Evolutionary conservation across 1,140 invertebrate genomes (phyloP).

Genomic region (Wiebesia pumilae): DNA sequence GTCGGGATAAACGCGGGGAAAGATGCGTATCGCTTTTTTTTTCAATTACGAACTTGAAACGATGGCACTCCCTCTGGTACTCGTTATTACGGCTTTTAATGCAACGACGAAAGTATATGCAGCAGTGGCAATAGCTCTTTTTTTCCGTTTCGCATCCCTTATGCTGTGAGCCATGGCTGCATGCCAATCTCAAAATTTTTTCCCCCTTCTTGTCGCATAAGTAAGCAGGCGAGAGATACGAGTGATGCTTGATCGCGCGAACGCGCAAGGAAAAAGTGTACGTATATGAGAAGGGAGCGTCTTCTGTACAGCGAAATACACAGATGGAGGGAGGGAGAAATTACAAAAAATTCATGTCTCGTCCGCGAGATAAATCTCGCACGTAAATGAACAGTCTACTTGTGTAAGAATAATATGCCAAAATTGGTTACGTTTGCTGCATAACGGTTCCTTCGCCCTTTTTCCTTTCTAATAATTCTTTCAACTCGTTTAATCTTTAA

Average conservation of each 20-base stretch:
- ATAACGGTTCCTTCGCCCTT: background rate
- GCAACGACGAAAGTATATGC: background rate
- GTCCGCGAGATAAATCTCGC: slow-evolving; percentile 19
- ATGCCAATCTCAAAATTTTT: slow-evolving; percentile 62
- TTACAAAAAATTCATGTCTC: slow-evolving; percentile 43
- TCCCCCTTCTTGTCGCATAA: background rate
- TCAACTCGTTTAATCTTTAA: too few relatives aligned
- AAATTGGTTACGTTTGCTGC: slow-evolving; percentile 11
- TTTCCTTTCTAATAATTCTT: background rate
- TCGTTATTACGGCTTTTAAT: background rate
- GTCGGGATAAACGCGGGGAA: slow-evolving; percentile 50
- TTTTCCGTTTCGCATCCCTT: slow-evolving; percentile 66
- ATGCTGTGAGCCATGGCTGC: slow-evolving; percentile 59
- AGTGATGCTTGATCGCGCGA: slow-evolving; percentile 32
- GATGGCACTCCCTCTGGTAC: slow-evolving; percentile 53
- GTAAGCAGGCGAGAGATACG: slow-evolving; percentile 43
- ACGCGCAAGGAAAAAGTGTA: background rate
- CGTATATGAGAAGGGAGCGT: background rate
- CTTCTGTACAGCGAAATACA: slow-evolving; percentile 18
- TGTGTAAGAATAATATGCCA: slow-evolving; percentile 28
- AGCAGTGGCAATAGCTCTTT: background rate
- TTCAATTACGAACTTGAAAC: slow-evolving; percentile 71
- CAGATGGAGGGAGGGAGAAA: slow-evolving; percentile 12
- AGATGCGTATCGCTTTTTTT: slow-evolving; percentile 72
- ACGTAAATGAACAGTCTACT: slow-evolving; percentile 24